phyloP scores from a whole-genome alignment of 2,888 invertebrate species.

The Eristalinus sepulchralis region DNA sequence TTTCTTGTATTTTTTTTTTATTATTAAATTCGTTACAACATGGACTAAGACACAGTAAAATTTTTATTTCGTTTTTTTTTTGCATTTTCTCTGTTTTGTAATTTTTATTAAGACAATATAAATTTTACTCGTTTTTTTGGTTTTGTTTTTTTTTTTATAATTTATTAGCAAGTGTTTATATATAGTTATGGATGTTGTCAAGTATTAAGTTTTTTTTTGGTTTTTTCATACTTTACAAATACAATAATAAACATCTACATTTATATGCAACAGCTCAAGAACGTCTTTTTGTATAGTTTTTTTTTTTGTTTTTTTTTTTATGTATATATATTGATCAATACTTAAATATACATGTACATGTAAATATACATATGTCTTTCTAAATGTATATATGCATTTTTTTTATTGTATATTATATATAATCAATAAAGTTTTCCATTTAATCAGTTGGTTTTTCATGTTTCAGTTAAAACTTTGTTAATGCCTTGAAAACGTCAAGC shows the following conservation, averaged over 20 bases:
- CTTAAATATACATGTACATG: conserved; percentile 72
- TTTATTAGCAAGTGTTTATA: conserved; percentile 60
- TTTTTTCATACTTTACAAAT: conserved; percentile 73
- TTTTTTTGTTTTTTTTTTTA: conserved; percentile 45
- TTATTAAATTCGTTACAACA: conserved; percentile 80
- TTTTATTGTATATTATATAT: conserved; percentile 69
- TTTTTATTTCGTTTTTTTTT: conserved; percentile 69
- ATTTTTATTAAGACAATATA: conserved; percentile 61
- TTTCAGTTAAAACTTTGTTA: conserved; percentile 69
- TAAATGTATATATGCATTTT: conserved; percentile 67
- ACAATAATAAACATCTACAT: conserved; percentile 77
- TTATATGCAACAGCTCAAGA: conserved; percentile 73
- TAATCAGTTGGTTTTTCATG: conserved; percentile 67
- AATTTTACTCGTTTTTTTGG: conserved; percentile 65
- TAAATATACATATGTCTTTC: conserved; percentile 72
- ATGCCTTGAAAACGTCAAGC: conserved; percentile 71
- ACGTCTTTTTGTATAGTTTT: conserved; percentile 66
- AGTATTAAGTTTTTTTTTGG: conserved; percentile 63
- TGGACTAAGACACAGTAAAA: conserved; percentile 81
- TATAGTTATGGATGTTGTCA: conserved; percentile 64
- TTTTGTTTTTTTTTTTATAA: conserved; percentile 44
- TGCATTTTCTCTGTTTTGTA: conserved; percentile 41
- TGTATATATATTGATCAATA: conserved; percentile 70
- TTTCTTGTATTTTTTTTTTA: conserved; percentile 44
- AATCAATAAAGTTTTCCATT: conserved; percentile 62